Base-by-base conservation (phyloP, 2,888 invertebrate genomes). In the Hypena proboscidalis region DNA sequence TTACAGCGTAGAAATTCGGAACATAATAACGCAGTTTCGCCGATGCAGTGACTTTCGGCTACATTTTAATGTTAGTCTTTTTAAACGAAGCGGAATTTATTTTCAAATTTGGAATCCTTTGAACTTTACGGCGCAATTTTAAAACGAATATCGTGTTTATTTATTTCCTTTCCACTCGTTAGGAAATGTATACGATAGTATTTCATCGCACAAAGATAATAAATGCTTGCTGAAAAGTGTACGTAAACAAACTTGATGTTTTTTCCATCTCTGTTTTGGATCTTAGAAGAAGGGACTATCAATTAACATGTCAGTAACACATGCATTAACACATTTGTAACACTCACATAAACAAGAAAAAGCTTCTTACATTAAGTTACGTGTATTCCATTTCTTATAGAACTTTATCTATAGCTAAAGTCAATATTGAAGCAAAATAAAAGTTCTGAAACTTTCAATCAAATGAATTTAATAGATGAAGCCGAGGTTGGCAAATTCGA, bases 41-140 rank as follows among this genome's bases (percentile, higher is more conserved):
- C 26, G 30, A 29, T 31, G 30, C 27, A 25, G 11, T 7, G 20
- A 17, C 4, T 13, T 3, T 22, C n/a, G n/a, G 17, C 14, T 31
- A 15, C 6, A 39, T 43, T 51, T 52, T 38, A 57, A 43, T 44
- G 29, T 53, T 30, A 31, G 39, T 27, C 20, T 20, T 47, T 25
- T 56, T 27, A 30, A 49, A 41, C 32, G 35, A 42, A 54, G 41
- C 32, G 7, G 20, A 55, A 51, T 49, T 46, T 26, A 48, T 27
- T 37, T 59, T 57, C 41, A 13, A 27, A 62, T 51, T 61, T 48
- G 17, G 45, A 47, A 57, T 47, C 40, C 41, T 62, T 63, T 60
- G 58, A 63, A 62, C 48, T 47, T 63, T 58, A 50, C 59, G 44
- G 38, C 35, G 57, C 37, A 23, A 20, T 43, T 37, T 17, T 42